phyloP scores from a whole-genome alignment of 2,797 vertebrate genomes.

The Acrossocheilus wenchowensis region DNA sequence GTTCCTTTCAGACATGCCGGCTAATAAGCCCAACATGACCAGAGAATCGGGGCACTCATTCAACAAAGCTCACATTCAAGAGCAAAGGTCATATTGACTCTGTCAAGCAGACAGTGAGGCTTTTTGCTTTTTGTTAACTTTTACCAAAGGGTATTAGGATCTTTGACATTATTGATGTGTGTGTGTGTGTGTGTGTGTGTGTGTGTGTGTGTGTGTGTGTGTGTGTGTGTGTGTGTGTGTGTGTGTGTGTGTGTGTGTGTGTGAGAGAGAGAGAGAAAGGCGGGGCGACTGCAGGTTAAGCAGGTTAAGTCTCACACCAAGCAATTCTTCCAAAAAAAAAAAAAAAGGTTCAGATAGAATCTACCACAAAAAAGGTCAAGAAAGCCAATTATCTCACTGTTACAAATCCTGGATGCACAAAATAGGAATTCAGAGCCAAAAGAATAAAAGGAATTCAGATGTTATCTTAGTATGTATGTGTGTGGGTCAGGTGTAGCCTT shows the following conservation, averaged over 20 bases:
- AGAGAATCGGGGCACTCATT: neutral
- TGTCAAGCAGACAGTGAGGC: neutral
- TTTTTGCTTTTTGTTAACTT: neutral
- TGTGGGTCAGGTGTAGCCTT: neutral
- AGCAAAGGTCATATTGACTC: constrained; percentile 3
- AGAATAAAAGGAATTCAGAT: neutral
- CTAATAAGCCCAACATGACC: neutral
- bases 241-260: too few species aligned
- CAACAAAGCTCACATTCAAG: neutral
- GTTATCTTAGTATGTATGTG: neutral
- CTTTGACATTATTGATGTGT: neutral
- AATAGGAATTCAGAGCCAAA: neutral
- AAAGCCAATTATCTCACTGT: neutral
- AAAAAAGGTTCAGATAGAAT: neutral
- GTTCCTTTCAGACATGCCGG: neutral
- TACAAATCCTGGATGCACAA: neutral
- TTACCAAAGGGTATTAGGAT: neutral
- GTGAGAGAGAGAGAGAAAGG: too few species aligned
- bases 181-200: neutral
- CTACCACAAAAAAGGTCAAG: neutral
- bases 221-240: too few species aligned
- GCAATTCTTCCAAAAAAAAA: neutral
- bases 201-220: too few species aligned
- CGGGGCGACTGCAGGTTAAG: neutral
- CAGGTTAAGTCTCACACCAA: neutral